Evolutionary conservation across 2,113 vertebrate species (phyloP), one percentile per base, ranked within the genome.

Genomic region (Pachypanchax playfairii): DNA sequence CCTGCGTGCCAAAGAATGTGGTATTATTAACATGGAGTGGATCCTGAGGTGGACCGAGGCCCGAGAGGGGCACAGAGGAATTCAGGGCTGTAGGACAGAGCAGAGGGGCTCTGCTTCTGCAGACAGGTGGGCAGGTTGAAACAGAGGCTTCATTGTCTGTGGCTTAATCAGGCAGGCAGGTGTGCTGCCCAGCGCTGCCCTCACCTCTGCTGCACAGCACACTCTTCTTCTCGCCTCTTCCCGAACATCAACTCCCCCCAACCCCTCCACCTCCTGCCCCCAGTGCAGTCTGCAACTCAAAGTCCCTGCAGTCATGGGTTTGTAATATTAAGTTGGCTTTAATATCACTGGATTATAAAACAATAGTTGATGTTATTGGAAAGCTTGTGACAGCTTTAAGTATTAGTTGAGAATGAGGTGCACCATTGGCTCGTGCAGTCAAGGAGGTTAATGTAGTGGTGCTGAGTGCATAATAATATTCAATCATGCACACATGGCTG

Each of bases 51-150:
- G 67, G 67, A 68, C 73, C 50, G 54, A 46, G 65, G 77, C 24
- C n/a, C 83, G 50, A 38, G 73, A 79, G 54, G 52, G 69, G 67
- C 20, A 56, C 80, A 71, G 72, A 80, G 78, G 84, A 90, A 91
- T 90, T 87, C 42, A 58, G 73, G 65, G 58, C 74, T 74, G 78
- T 66, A 82, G 58, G 80, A 87, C 68, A 75, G 69, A 55, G 67
- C 26, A 75, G 59, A 73, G 79, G 78, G 77, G 72, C 77, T 79
- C 78, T 59, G 54, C 49, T 79, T n/a, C 36, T 75, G 84, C 6
- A 65, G 85, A 85, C 90, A 92, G 90, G 90, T 92, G 90, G 88
- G 85, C 83, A 80, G 69, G 69, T 71, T 75, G 47, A 61, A 81
- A 92, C 91, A 92, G 80, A 85, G 65, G 33, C 58, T 61, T 65